Conservation (phyloP, 2,888 invertebrate genomes). For the Sphaerophoria rueppellii region DNA sequence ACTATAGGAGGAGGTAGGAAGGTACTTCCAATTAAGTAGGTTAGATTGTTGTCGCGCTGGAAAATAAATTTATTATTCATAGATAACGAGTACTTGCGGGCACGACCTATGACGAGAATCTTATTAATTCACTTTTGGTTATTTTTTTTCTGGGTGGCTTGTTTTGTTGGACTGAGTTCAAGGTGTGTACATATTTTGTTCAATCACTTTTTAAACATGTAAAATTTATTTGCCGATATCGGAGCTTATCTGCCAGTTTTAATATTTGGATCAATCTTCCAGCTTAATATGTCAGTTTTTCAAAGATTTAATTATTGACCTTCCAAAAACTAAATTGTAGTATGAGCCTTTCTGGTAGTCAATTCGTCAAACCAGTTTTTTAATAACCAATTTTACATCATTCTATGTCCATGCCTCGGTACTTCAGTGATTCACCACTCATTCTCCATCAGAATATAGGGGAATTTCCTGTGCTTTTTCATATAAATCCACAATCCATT, state of each 20-base stretch:
- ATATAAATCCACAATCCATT: too few species aligned
- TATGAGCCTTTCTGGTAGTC: too few species aligned
- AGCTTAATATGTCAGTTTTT: not conserved
- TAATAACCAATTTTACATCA: too few species aligned
- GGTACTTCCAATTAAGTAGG: slow-evolving; percentile 22
- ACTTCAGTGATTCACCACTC: too few species aligned
- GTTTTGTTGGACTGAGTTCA: slow-evolving; percentile 27
- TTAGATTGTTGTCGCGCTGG: slow-evolving; percentile 47
- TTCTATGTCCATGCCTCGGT: too few species aligned
- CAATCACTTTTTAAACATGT: slow-evolving; percentile 28
- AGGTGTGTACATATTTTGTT: slow-evolving; percentile 40
- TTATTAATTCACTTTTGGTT: slow-evolving; percentile 36
- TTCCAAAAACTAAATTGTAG: too few species aligned
- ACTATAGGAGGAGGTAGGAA: not conserved
- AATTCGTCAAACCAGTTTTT: too few species aligned
- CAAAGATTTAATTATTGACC: too few species aligned
- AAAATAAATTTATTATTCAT: slow-evolving; percentile 50
- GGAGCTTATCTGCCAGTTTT: not conserved
- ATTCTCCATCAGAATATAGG: too few species aligned
- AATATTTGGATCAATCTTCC: not conserved
- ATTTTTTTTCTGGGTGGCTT: slow-evolving; percentile 25
- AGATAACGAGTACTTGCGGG: slow-evolving; percentile 8
- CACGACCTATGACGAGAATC: slow-evolving; percentile 39
- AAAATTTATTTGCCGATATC: slow-evolving; percentile 32
- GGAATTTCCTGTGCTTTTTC: too few species aligned